Percentiles rank a stretch among this genome's conserved stretches.
phyloP scores from a whole-genome alignment of 2,888 invertebrate genomes.

The Metopia argyrocephala region DNA sequence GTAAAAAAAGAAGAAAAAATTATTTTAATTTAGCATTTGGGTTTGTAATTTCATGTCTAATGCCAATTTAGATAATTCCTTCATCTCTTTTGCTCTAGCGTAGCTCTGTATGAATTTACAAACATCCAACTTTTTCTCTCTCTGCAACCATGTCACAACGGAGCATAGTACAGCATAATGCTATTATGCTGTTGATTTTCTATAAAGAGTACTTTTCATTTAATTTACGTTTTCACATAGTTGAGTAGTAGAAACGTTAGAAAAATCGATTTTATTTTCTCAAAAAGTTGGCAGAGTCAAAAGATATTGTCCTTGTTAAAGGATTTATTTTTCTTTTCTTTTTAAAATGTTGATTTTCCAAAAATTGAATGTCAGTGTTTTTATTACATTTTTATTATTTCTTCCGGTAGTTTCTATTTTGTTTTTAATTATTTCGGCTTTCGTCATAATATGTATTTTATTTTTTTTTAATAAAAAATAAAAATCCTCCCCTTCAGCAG shows the following conservation, averaged over 20 bases:
- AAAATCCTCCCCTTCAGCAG: neutral
- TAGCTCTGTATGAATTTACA: too few species aligned
- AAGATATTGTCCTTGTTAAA: slow-evolving; percentile 50
- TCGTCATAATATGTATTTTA: neutral
- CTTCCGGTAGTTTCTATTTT: neutral
- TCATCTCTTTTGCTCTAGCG: too few species aligned
- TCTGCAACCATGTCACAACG: neutral
- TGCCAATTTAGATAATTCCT: too few species aligned
- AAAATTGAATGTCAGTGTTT: slow-evolving; percentile 54
- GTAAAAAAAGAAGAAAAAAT: too few species aligned
- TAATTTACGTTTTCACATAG: slow-evolving; percentile 20
- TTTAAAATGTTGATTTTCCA: neutral
- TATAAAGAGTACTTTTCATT: slow-evolving; percentile 15
- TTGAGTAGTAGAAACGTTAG: neutral
- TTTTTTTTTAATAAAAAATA: neutral
- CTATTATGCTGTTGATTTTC: slow-evolving; percentile 47
- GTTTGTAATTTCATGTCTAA: too few species aligned
- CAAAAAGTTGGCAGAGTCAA: slow-evolving; percentile 13
- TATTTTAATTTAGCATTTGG: too few species aligned
- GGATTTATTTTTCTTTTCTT: slow-evolving; percentile 9
- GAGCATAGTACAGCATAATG: neutral
- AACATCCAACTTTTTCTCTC: neutral
- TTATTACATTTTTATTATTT: slow-evolving; percentile 3
- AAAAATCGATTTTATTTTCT: slow-evolving; percentile 50
- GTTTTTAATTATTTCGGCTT: neutral